phyloP scores from a whole-genome alignment of 2,888 invertebrate genomes.

The Oegoconia quadripuncta region DNA sequence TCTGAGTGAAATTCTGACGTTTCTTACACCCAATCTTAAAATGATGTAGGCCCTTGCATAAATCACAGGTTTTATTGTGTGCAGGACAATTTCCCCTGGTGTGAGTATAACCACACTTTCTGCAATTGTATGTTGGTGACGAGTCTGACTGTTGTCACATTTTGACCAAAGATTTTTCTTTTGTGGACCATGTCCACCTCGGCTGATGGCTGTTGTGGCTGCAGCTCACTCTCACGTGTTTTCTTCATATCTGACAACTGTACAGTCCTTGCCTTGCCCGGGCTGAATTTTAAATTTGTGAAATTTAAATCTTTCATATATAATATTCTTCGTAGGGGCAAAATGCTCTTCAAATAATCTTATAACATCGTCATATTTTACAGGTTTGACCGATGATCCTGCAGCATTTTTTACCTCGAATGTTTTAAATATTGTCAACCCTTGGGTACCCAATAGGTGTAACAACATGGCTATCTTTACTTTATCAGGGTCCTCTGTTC shows the following conservation, averaged over 20 bases:
- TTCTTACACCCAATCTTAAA: too few relatives aligned
- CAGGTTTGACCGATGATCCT: background rate
- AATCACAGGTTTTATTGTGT: too few relatives aligned
- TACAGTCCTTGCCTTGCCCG: background rate
- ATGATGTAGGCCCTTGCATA: too few relatives aligned
- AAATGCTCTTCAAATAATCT: background rate
- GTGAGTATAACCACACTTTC: background rate
- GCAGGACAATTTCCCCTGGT: background rate
- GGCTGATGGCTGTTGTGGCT: background rate
- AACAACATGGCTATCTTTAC: too few relatives aligned
- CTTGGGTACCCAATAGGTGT: too few relatives aligned
- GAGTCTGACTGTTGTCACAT: background rate
- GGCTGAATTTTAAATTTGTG: background rate
- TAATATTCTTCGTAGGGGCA: background rate
- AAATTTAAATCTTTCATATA: conserved; percentile 1
- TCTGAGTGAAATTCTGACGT: too few relatives aligned
- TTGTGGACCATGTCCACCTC: background rate
- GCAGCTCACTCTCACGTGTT: background rate
- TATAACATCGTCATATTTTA: background rate
- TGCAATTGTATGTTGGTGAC: background rate
- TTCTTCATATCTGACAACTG: background rate
- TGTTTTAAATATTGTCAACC: too few relatives aligned
- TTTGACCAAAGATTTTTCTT: background rate
- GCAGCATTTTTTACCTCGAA: too few relatives aligned
- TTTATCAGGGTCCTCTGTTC: too few relatives aligned